Evolutionary conservation across 1,140 invertebrate genomes (phyloP).

Genomic region (Philotrypesis tridentata): DNA sequence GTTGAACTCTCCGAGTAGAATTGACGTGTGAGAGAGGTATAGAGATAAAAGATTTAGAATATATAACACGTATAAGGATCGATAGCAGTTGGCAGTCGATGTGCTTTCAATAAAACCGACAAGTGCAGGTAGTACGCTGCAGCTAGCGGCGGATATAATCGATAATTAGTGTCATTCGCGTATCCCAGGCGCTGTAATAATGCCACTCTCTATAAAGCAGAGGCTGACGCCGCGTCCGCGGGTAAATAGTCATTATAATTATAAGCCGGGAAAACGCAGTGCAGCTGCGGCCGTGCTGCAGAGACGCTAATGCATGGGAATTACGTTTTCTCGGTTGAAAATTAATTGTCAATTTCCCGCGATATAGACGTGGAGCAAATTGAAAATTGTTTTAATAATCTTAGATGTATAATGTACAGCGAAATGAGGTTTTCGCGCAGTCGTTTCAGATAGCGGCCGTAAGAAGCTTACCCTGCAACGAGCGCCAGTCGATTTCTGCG

Average conservation of each 20-base stretch:
- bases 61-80: too few species aligned
- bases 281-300: not conserved
- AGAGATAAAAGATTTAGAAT: too few species aligned
- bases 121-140: not conserved
- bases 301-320: not conserved
- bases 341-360: too few species aligned
- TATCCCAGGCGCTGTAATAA: not conserved
- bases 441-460: too few species aligned
- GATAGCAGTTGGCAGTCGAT: not conserved
- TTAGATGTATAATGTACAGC: too few species aligned
- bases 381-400: not conserved
- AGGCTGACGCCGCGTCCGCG: not conserved
- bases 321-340: not conserved
- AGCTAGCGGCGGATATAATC: too few species aligned
- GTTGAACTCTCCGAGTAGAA: not conserved
- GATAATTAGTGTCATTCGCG: constrained; percentile 29
- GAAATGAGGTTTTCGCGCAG: too few species aligned
- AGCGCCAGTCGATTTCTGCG: too few species aligned
- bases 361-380: not conserved
- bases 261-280: not conserved
- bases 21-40: not conserved
- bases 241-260: constrained; percentile 14
- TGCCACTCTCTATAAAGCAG: not conserved
- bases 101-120: not conserved
- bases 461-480: too few species aligned